phyloP scores from a whole-genome alignment of 2,888 invertebrate genomes.

The Caenorhabditis sulstoni region DNA sequence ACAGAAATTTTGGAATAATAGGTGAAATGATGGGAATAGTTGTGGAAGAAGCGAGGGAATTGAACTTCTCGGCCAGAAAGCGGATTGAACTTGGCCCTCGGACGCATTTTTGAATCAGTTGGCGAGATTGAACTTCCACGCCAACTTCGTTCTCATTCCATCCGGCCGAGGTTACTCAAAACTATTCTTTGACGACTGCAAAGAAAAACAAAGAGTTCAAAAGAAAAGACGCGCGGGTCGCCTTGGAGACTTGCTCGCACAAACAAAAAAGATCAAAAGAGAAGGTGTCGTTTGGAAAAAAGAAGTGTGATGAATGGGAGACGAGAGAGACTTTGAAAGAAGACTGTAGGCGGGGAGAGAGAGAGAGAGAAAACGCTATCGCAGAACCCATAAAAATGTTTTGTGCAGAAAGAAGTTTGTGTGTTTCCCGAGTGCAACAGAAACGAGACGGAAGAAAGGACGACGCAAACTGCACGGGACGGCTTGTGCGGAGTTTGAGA shows the following conservation, averaged over 20 bases:
- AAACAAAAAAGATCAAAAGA: slow-evolving; percentile 16
- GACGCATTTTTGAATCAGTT: neutral
- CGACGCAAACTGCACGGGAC: too few species aligned
- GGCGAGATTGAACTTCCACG: slow-evolving; percentile 20
- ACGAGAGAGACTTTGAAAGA: slow-evolving; percentile 2
- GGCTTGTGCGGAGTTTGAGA: too few species aligned
- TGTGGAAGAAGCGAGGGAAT: slow-evolving; percentile 16
- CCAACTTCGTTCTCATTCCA: slow-evolving; percentile 15
- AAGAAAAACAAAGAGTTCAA: slow-evolving; percentile 20
- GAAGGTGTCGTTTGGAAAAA: slow-evolving; percentile 2
- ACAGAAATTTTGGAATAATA: slow-evolving; percentile 23
- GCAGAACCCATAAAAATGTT: slow-evolving; percentile 7
- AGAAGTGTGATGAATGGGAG: slow-evolving; percentile 18
- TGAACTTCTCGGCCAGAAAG: neutral
- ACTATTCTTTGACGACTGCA: neutral
- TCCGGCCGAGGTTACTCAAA: neutral
- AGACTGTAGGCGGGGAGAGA: neutral
- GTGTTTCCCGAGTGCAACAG: too few species aligned
- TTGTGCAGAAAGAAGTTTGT: too few species aligned
- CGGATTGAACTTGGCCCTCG: neutral
- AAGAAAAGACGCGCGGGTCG: slow-evolving; percentile 13
- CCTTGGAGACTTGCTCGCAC: slow-evolving; percentile 7
- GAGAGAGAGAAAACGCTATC: neutral
- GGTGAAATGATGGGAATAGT: slow-evolving; percentile 46
- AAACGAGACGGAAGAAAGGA: too few species aligned